Conservation (phyloP, 1,140 invertebrate genomes). For the Eriosoma lanigerum region DNA sequence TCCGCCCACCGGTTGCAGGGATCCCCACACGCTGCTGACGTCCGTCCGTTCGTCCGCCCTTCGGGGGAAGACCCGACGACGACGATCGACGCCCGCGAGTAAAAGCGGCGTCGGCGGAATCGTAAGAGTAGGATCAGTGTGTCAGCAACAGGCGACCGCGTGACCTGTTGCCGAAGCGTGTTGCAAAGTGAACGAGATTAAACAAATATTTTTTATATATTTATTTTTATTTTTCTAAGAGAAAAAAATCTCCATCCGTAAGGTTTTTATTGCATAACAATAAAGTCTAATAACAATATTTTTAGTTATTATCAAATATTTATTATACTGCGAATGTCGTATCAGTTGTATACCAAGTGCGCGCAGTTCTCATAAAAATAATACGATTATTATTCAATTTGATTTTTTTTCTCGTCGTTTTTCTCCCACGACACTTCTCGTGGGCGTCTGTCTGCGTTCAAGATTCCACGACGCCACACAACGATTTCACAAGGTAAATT, state of each 20-base stretch:
- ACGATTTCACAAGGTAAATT: slow-evolving; percentile 37
- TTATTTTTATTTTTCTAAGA: too few relatives aligned
- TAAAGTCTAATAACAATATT: too few relatives aligned
- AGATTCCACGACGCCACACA: slow-evolving; percentile 22
- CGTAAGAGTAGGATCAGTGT: slow-evolving; percentile 41
- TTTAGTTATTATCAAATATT: too few relatives aligned
- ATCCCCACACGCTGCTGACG: slow-evolving; percentile 34
- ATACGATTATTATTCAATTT: background rate
- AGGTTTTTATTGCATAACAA: too few relatives aligned
- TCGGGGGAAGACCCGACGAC: slow-evolving; percentile 39
- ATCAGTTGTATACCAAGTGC: background rate
- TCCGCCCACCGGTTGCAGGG: slow-evolving; percentile 48
- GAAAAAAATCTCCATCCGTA: too few relatives aligned
- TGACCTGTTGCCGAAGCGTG: slow-evolving; percentile 32
- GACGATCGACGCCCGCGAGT: slow-evolving; percentile 41
- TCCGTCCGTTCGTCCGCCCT: slow-evolving; percentile 46
- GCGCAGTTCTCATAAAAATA: slow-evolving; percentile 3
- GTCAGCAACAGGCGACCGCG: slow-evolving; percentile 50
- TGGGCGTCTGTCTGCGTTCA: slow-evolving; percentile 32
- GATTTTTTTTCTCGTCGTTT: background rate
- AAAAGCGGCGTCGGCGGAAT: slow-evolving; percentile 46
- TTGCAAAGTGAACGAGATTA: too few relatives aligned
- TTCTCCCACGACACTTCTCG: slow-evolving; percentile 24
- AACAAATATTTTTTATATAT: too few relatives aligned
- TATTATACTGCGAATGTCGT: background rate